phyloP scores from a whole-genome alignment of 2,113 vertebrate species.

The Aix galericulata region DNA sequence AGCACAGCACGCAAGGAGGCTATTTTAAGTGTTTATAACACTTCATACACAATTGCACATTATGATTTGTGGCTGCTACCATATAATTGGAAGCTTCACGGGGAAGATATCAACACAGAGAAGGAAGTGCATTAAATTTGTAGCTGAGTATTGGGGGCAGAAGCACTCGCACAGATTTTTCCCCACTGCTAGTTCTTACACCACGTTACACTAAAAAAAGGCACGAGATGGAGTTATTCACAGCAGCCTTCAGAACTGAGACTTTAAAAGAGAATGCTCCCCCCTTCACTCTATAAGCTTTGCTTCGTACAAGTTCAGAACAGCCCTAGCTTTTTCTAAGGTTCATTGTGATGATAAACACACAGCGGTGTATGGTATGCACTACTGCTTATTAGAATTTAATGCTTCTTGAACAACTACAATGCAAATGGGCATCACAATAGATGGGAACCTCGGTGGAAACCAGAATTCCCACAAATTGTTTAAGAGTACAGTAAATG shows the following conservation, averaged over 20 bases:
- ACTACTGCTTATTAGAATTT: constrained; percentile 42
- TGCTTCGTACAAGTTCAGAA: constrained; percentile 18
- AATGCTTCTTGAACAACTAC: constrained; percentile 69
- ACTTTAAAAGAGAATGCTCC: not conserved
- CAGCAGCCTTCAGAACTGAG: not conserved
- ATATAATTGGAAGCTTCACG: not conserved
- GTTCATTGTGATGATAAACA: constrained; percentile 53
- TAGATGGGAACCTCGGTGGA: constrained; percentile 52
- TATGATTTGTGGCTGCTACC: not conserved
- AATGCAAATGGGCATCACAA: constrained; percentile 63
- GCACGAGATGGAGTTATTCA: not conserved
- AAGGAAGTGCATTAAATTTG: not conserved
- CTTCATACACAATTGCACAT: not conserved
- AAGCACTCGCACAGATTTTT: accelerated
- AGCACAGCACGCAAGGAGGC: not conserved
- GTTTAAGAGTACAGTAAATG: constrained; percentile 62
- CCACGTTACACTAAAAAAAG: not conserved
- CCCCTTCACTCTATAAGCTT: not conserved
- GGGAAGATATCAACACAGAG: accelerated
- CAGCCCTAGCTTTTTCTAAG: not conserved
- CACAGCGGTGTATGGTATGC: constrained; percentile 26
- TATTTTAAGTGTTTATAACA: not conserved
- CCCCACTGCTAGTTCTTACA: not conserved
- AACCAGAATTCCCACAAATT: constrained; percentile 68
- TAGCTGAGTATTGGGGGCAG: not conserved